Conservation (phyloP, 1,140 invertebrate genomes). For the Atta cephalotes region DNA sequence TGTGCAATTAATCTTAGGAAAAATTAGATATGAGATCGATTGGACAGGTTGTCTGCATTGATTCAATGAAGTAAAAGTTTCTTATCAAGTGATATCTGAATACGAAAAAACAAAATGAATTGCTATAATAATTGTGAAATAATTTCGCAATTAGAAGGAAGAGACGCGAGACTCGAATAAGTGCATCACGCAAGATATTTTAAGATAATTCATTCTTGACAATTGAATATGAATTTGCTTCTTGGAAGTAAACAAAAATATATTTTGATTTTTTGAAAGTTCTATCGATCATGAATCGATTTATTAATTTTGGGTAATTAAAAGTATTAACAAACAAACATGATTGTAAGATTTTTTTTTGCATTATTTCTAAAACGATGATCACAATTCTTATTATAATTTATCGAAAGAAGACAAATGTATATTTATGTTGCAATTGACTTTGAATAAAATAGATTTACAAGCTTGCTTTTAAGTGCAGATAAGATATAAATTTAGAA, state of each 20-base stretch:
- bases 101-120: neutral
- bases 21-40: slow-evolving; percentile 23
- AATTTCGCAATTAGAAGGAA: slow-evolving; percentile 23
- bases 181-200: neutral
- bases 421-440: slow-evolving; percentile 15
- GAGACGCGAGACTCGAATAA: neutral
- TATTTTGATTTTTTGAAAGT: neutral
- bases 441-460: slow-evolving; percentile 28
- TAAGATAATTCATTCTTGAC: neutral
- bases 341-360: neutral
- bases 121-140: slow-evolving; percentile 1
- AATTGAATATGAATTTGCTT: slow-evolving; percentile 7
- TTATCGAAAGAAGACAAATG: neutral
- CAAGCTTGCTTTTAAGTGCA: neutral
- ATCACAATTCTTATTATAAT: neutral
- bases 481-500: slow-evolving; percentile 19
- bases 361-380: neutral
- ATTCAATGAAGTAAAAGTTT: slow-evolving; percentile 21
- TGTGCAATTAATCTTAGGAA: slow-evolving; percentile 14
- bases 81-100: neutral
- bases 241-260: neutral
- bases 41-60: neutral
- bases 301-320: slow-evolving; percentile 3
- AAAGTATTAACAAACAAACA: neutral
- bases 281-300: neutral